Evolutionary conservation across 2,113 vertebrate genomes (phyloP), one percentile per base, ranked within the genome.

Genomic region (Ursus arctos): DNA sequence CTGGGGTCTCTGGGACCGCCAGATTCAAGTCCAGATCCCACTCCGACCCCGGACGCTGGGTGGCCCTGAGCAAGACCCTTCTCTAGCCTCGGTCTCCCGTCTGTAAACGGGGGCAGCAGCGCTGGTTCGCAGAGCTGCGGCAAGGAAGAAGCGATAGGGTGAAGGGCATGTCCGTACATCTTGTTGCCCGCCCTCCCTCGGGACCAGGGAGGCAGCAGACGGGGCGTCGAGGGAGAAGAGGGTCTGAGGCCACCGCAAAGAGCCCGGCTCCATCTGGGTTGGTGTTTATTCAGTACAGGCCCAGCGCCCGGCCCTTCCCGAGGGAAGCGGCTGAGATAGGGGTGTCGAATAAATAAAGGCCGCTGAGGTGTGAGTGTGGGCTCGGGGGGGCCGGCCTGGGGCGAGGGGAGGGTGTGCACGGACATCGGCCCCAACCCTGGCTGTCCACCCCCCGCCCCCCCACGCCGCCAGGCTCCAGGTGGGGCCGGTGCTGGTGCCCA

Each of bases 271-370:
- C 21, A 2, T 91, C 88, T 59, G 89, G 92, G 94, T 94, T 76
- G 71, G 74, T 71, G 96, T 98, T 98, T 98, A 98, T 98, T 98
- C 33, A 13, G 15, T 55, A 95, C 94, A 96, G 96, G 92, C 97
- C 97, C 97, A 15, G 86, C 0, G 9, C 89, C 85, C 95, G 36
- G 91, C 88, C 96, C 96, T 53, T 40, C n/a, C 63, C 76, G 15
- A 26, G 69, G 79, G 71, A 43, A 88, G 85, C 4, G 80, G 84
- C 95, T 43, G 87, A 72, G 77, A 85, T 7, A 21, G 47, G 81
- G 49, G 47, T 57, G 55, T n/a, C 33, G 51, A 98, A 98, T 97
- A 97, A 98, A 97, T 97, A 97, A 96, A 97, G 97, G 95, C 98
- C 88, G 9, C 94, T 0, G 1, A 86, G 92, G 97, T 89, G 83